Evolutionary conservation across 2,113 vertebrate species (phyloP).

Genomic region (Brachionichthys hirsutus): DNA sequence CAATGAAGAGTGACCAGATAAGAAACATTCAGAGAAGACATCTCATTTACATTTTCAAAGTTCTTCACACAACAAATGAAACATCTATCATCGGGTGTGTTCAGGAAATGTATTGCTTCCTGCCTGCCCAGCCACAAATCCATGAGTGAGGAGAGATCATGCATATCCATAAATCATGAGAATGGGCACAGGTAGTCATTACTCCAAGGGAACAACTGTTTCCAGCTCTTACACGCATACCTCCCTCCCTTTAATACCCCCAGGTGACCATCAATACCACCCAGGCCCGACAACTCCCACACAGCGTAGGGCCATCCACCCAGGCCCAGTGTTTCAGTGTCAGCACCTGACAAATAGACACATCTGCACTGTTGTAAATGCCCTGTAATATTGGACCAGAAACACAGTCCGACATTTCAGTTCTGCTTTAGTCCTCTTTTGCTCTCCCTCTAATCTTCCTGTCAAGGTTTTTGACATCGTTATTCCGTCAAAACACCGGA

Average conservation of each 20-base stretch:
- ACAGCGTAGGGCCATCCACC: slow-evolving; percentile 28
- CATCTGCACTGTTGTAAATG: slow-evolving; percentile 78
- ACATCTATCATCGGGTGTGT: slow-evolving; percentile 36
- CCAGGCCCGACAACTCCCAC: slow-evolving; percentile 40
- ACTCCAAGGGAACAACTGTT: slow-evolving; percentile 76
- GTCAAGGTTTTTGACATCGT: slow-evolving; percentile 58
- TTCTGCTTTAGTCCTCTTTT: slow-evolving; percentile 36
- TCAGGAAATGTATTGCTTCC: slow-evolving; percentile 35
- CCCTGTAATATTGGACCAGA: slow-evolving; percentile 67
- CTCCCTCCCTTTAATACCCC: slow-evolving; percentile 57
- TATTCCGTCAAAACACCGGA: background rate
- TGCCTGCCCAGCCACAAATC: slow-evolving; percentile 40
- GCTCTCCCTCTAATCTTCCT: slow-evolving; percentile 29
- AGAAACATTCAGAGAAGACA: slow-evolving; percentile 3
- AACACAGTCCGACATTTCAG: slow-evolving; percentile 68
- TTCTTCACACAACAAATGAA: slow-evolving; percentile 46
- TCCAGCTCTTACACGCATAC: slow-evolving; percentile 64
- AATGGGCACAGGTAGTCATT: slow-evolving; percentile 74
- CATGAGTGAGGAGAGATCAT: slow-evolving; percentile 36
- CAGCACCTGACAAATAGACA: slow-evolving; percentile 74
- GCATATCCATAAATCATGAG: slow-evolving; percentile 71
- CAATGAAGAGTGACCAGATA: background rate
- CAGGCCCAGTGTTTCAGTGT: slow-evolving; percentile 55
- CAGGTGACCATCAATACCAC: slow-evolving; percentile 69
- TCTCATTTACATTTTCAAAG: slow-evolving; percentile 20